A percentile compares a stretch with the other conserved stretches of the same genome.
Evolutionary conservation across 2,888 invertebrate species (phyloP).

Genomic region (Leucoma salicis): DNA sequence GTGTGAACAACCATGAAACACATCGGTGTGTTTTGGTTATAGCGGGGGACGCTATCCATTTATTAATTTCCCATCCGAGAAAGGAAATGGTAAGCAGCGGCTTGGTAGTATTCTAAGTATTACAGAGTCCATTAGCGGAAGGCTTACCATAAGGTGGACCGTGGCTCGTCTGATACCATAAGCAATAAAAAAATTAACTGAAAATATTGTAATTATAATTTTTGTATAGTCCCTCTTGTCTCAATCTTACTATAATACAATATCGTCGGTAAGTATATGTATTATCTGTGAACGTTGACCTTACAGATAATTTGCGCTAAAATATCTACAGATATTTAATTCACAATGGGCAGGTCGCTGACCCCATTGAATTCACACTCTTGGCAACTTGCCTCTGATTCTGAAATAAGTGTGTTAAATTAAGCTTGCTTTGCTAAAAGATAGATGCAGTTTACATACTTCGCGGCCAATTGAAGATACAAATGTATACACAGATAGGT

Average conservation of each 20-base stretch:
- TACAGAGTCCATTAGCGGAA: too few species aligned
- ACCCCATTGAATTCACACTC: conserved; percentile 40
- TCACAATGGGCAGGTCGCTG: conserved; percentile 34
- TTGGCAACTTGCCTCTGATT: conserved; percentile 47
- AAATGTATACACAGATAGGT: neutral
- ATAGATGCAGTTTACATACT: conserved; percentile 29
- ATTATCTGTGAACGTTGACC: conserved; percentile 25
- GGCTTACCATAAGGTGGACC: too few species aligned
- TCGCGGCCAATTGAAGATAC: conserved; percentile 14
- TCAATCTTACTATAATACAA: neutral
- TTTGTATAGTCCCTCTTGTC: neutral
- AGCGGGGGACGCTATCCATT: too few species aligned
- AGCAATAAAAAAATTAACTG: too few species aligned
- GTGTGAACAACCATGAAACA: too few species aligned
- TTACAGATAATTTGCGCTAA: conserved; percentile 30
- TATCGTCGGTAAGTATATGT: neutral
- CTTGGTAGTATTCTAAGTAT: too few species aligned
- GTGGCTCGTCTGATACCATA: too few species aligned
- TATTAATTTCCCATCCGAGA: too few species aligned
- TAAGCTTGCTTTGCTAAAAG: conserved; percentile 31
- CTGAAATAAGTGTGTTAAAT: conserved; percentile 40
- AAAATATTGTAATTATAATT: conserved; percentile 7
- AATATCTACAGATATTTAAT: conserved; percentile 35
- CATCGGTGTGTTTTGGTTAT: too few species aligned
- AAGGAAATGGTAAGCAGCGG: too few species aligned